These are phyloP conservation scores for Cotesia chilonis DNA, from an alignment of 1,140 invertebrate species.

Conservation along the genomic window DNA sequence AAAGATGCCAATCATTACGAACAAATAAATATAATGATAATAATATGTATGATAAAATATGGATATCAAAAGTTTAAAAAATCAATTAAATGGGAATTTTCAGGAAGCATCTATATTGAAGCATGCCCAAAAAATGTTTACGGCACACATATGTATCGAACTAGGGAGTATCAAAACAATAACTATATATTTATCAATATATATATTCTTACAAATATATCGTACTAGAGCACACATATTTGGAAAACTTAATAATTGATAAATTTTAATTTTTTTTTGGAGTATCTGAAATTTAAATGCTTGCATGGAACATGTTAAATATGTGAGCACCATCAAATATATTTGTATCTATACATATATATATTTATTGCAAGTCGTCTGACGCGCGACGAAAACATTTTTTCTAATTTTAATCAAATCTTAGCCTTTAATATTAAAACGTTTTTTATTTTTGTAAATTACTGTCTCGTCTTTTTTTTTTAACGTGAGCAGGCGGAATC, in stretches of 20 bases:
- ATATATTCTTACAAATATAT: conserved; percentile 20
- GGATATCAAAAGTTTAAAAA: conserved; percentile 48
- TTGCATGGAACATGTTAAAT: neutral
- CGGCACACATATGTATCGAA: conserved; percentile 55
- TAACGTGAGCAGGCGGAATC: conserved; percentile 37
- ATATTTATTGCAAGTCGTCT: conserved; percentile 30
- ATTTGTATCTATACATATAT: neutral
- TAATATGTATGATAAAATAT: conserved; percentile 20
- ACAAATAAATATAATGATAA: conserved; percentile 19
- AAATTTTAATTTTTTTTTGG: too few relatives aligned
- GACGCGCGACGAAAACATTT: conserved; percentile 28
- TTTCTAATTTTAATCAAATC: conserved; percentile 26
- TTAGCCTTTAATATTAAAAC: conserved; percentile 28
- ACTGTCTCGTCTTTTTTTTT: conserved; percentile 24
- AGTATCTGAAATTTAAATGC: too few relatives aligned
- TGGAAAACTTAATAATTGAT: too few relatives aligned
- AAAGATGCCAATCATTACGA: conserved; percentile 60
- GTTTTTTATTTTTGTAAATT: conserved; percentile 15
- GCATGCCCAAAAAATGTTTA: conserved; percentile 64
- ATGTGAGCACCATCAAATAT: neutral
- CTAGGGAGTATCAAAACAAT: conserved; percentile 31
- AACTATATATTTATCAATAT: conserved; percentile 8
- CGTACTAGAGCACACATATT: too few relatives aligned
- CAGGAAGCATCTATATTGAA: conserved; percentile 64
- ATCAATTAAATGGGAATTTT: conserved; percentile 43